Base-by-base conservation (phyloP, 1,140 invertebrate species). In the Rhizoglyphus robini region DNA sequence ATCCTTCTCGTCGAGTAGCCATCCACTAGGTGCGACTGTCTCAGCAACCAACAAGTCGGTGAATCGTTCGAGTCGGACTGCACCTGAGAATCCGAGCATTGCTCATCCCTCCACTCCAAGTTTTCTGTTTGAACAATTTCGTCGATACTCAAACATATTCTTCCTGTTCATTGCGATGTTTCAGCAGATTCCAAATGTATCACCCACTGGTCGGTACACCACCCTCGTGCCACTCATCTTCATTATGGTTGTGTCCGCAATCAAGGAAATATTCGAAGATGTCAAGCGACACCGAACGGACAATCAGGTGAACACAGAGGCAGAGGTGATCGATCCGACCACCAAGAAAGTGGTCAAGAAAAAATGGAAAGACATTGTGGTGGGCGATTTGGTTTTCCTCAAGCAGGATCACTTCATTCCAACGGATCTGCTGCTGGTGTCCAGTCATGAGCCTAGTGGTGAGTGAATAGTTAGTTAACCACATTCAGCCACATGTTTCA, bases 181-280 rank as follows among this genome's bases (percentile, higher is more conserved):
- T 31, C 74, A 97, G 84, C 94, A 96, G 87, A 96, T 97, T 74
- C 92, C 92, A 20, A 91, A 93, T 79, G 92, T 96, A 61, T 95
- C 90, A 57, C 93, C 93, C 25, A 97, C 93, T 36, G 93, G 93
- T 68, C 81, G 90, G 36, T 97, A 88, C 74, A 96, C 94, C 64
- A 97, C 93, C 20, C 18, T 94, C 69, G 90, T 95, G 66, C 94
- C 94, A 66, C 83, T 97, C 67, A 84, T 95, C 67, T 92, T 94
- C 72, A 97, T 97, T 72, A 79, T 97, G 38, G 82, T 84, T 63
- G 88, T 96, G 32, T 96, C 92, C 64, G 93, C 91, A 15, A 78
- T 96, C 59, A 97, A 97, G 78, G 94, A 97, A 79, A 88, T 96
- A 69, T 81, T 96, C 48, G 94, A 97, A 81, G 94, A 97, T 79